Conservation (phyloP, 1,140 invertebrate genomes). For the Zaprionus ghesquierei region DNA sequence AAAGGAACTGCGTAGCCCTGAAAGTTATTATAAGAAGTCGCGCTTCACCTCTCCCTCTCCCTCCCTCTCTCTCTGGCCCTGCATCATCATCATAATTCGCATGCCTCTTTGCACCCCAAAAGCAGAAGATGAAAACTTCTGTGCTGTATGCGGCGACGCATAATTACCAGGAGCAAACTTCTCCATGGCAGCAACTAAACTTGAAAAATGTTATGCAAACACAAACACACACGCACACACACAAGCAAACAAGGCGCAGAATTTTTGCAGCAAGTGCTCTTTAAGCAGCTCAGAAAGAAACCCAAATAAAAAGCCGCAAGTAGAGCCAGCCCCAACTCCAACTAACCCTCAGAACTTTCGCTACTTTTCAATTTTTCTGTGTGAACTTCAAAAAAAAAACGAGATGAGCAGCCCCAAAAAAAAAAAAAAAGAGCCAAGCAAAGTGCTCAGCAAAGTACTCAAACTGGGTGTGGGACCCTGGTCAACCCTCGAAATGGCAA, state of each 20-base stretch:
- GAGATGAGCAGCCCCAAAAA: slow-evolving; percentile 5
- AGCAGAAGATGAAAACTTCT: slow-evolving; percentile 36
- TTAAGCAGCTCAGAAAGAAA: slow-evolving; percentile 41
- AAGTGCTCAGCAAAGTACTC: slow-evolving; percentile 10
- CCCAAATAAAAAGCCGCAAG: slow-evolving; percentile 60
- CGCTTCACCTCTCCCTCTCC: background rate
- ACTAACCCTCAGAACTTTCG: slow-evolving; percentile 57
- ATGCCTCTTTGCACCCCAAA: slow-evolving; percentile 47
- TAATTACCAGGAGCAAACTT: slow-evolving; percentile 68
- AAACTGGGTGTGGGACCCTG: slow-evolving; percentile 26
- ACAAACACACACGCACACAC: background rate
- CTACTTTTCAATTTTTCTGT: slow-evolving; percentile 64
- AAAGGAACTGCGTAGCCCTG: slow-evolving; percentile 14
- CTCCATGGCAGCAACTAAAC: slow-evolving; percentile 29
- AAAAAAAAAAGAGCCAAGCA: background rate
- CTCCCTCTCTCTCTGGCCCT: background rate
- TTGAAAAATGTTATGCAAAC: slow-evolving; percentile 50
- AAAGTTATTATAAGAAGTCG: slow-evolving; percentile 13
- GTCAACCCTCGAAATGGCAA: slow-evolving; percentile 54
- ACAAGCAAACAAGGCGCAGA: background rate
- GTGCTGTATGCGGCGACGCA: slow-evolving; percentile 52
- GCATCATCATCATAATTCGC: slow-evolving; percentile 63
- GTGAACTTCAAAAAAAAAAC: slow-evolving; percentile 38
- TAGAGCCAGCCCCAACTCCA: background rate
- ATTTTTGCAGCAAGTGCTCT: slow-evolving; percentile 31